Conservation (phyloP, 2,113 vertebrate genomes). For the Oriolus oriolus region DNA sequence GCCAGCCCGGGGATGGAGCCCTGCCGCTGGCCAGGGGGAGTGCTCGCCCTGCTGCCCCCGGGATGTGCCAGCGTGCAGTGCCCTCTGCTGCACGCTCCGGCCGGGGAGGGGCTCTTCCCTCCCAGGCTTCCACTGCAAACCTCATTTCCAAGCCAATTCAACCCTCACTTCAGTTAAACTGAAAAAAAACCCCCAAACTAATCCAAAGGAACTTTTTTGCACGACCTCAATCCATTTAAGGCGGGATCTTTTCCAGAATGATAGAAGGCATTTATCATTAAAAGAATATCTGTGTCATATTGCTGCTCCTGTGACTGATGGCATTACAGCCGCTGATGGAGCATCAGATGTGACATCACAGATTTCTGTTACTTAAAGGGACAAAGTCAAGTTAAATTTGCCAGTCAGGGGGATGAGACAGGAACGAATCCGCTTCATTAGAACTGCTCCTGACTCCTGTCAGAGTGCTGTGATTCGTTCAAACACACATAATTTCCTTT, state of each 20-base stretch:
- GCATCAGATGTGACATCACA: neutral
- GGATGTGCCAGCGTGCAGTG: neutral
- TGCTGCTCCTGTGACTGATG: neutral
- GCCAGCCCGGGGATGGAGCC: too few species aligned
- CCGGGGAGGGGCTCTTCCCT: neutral
- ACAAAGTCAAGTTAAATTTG: neutral
- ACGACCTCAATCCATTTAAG: neutral
- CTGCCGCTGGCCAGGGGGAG: neutral
- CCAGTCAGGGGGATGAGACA: neutral
- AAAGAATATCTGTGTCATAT: neutral
- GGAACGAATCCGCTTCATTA: neutral
- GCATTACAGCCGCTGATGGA: neutral
- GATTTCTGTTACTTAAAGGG: neutral
- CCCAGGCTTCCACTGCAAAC: neutral
- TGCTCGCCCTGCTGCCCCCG: accelerated
- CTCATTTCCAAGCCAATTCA: neutral
- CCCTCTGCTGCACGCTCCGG: neutral
- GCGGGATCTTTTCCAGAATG: neutral
- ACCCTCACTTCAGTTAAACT: neutral
- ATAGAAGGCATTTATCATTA: neutral
- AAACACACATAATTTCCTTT: conserved; percentile 1
- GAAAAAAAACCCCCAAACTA: neutral
- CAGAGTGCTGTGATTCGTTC: neutral
- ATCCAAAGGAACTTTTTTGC: neutral
- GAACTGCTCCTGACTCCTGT: neutral